Conservation (phyloP, 64 coral and sea anemone genomes). For the Montipora cactus region DNA sequence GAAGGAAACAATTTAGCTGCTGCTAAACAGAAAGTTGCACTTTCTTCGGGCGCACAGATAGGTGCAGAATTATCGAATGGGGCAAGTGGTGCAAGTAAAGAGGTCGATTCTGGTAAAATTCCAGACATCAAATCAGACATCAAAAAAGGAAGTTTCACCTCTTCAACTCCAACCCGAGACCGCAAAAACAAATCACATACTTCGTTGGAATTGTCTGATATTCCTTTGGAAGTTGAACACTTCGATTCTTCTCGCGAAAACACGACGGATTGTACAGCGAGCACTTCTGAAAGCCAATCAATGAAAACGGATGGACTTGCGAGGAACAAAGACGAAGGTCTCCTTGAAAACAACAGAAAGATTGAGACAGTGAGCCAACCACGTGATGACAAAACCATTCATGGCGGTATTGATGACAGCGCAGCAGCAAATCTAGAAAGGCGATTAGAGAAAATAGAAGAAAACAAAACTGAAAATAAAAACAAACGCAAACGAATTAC, state of each 20-base stretch:
- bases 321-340: neutral
- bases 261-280: neutral
- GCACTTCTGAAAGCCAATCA: neutral
- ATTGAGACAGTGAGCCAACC: neutral
- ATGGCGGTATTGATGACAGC: neutral
- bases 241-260: neutral
- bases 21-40: neutral
- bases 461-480: neutral
- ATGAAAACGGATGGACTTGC: neutral
- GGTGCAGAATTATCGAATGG: neutral
- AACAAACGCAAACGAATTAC: conserved; percentile 16
- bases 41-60: neutral
- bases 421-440: neutral
- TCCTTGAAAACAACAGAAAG: neutral
- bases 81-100: too few species aligned
- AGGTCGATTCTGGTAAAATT: neutral
- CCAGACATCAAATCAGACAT: neutral
- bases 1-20: neutral
- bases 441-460: neutral
- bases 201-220: neutral
- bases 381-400: neutral
- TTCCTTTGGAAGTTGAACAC: neutral
- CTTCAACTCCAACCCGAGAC: neutral
- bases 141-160: neutral
- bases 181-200: neutral